These are phyloP conservation scores for Pachliopta kotzebuea DNA, from an alignment of 2,888 invertebrate species.

Conservation along the genomic window DNA sequence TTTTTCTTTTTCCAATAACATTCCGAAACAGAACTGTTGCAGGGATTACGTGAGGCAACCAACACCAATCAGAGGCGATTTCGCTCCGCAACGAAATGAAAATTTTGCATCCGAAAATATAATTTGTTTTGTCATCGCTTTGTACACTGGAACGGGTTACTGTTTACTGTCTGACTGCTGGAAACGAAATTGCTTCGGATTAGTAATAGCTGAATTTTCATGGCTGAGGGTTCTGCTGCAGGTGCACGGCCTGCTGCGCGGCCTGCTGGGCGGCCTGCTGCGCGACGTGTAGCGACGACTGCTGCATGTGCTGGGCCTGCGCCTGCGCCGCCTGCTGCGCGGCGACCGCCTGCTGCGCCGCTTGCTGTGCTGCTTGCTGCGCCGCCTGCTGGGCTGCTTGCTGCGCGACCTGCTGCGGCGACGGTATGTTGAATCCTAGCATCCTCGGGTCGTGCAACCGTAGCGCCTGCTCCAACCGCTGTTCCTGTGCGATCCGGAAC, in stretches of 20 bases:
- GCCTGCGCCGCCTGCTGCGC: constrained; percentile 53
- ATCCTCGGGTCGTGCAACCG: constrained; percentile 91
- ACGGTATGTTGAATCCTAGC: constrained; percentile 86
- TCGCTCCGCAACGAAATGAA: constrained; percentile 51
- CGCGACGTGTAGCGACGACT: constrained; percentile 40
- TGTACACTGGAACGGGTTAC: constrained; percentile 20
- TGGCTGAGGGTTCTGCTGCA: constrained; percentile 82
- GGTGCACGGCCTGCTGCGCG: constrained; percentile 76
- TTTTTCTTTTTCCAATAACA: too few species aligned
- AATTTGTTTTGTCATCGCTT: constrained; percentile 26
- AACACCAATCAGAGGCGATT: constrained; percentile 76
- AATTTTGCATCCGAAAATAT: constrained; percentile 38
- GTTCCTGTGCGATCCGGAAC: constrained; percentile 86
- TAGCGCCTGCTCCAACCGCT: constrained; percentile 90
- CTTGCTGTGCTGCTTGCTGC: constrained; percentile 49
- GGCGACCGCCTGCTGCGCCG: constrained; percentile 50
- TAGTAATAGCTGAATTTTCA: constrained; percentile 92
- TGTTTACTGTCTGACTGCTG: constrained; percentile 26
- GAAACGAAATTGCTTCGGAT: constrained; percentile 76
- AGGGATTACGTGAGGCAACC: constrained; percentile 38
- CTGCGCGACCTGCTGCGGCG: constrained; percentile 67
- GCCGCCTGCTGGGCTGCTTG: constrained; percentile 58
- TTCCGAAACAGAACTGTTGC: constrained; percentile 37
- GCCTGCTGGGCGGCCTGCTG: constrained; percentile 64
- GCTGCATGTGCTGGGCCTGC: constrained; percentile 47